Evolutionary conservation across 2,797 vertebrate genomes (phyloP), one percentile per base, ranked within the genome.

Genomic region (Lagorchestes hirsutus): DNA sequence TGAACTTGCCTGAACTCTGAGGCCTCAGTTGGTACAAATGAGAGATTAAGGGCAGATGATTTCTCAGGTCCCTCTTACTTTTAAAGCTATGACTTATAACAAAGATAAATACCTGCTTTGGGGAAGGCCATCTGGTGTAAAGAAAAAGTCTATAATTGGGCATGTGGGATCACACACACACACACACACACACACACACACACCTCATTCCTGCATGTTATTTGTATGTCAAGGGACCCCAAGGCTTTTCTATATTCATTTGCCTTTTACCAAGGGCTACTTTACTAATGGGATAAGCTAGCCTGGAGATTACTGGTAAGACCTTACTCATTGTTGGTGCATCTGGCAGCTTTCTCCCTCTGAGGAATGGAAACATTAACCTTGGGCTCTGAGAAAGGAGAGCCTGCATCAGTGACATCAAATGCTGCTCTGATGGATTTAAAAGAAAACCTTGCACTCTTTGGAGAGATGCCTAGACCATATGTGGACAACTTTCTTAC

Each of bases 81-180:
- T 87, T 87, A 46, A 87, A 82, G 22, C 40, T 87, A 87, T 46
- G 22, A 34, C 40, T 11, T 34, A 46, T 82, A 22, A 82, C 67
- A 74, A 74, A 74, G 67, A 82, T 24, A 56, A 92, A 55, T n/a
- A 34, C 59, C 90, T 93, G 31, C 34, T 34, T 34, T 16, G 16
- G 54, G 40, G 87, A 57, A 22, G 54, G 11, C 56, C 92, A 93
- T 29, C 50, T 94, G 62, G 29, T 55, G 10, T 94, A 50, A 90
- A 96, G 14, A 27, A 27, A 59, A 52, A 92, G 5, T 28, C 18
- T 97, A 57, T 50, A 95, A 28, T 8, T 82, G 34, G n/a, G 40
- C 52, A 91, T 24, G 40, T 87, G 40, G 40, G 40, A 87, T 87
- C 24, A 40, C 5, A 67, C 13, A 16, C 13, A 67, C 34, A n/a